Evolutionary conservation across 2,113 vertebrate genomes (phyloP).

Genomic region (Forbesichthys papilliferus): DNA sequence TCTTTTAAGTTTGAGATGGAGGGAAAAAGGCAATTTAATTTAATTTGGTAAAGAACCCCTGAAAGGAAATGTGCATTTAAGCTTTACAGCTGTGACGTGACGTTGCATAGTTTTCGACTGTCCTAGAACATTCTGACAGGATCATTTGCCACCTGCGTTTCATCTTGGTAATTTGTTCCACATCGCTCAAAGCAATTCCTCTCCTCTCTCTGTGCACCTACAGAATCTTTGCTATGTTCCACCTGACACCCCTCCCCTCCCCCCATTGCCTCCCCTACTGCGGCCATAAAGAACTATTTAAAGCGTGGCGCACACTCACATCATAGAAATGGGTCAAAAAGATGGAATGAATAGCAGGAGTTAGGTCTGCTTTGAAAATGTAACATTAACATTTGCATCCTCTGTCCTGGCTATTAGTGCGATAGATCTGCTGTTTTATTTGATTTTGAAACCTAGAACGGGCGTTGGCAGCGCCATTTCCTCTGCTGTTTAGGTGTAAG

Average conservation of each 20-base stretch:
- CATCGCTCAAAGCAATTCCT: constrained; percentile 17
- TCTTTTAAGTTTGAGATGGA: no score
- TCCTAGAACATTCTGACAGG: no score
- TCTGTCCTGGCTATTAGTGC: no score
- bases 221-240: constrained; percentile 17
- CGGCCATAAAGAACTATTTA: constrained; percentile 74
- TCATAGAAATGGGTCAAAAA: constrained; percentile 74
- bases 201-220: constrained; percentile 15
- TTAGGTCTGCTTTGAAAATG: constrained; percentile 58
- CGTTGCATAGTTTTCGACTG: not conserved
- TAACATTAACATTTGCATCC: constrained; percentile 29
- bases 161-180: constrained; percentile 2
- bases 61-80: no score
- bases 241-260: constrained; percentile 18
- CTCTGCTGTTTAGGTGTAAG: not conserved
- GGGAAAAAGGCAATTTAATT: no score
- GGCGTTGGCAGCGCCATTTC: no score
- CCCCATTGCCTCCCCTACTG: constrained; percentile 9
- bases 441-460: no score
- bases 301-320: constrained; percentile 55
- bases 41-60: no score
- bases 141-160: not conserved
- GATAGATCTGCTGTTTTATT: no score
- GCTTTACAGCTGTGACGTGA: no score
- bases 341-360: constrained; percentile 60